Evolutionary conservation across 2,797 vertebrate species (phyloP).

Genomic region (Pristis pectinata): DNA sequence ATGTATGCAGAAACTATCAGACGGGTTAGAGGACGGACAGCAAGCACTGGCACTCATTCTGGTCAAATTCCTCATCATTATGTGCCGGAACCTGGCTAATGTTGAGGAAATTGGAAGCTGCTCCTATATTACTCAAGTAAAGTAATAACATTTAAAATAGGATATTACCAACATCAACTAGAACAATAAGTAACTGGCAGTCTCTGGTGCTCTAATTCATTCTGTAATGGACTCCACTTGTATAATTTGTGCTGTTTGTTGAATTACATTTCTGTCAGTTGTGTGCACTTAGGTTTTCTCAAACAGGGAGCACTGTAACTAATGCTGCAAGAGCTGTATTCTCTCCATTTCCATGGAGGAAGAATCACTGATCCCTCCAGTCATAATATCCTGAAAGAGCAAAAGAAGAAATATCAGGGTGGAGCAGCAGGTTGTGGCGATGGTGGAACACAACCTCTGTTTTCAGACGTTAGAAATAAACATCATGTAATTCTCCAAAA

Average conservation of each 20-base stretch:
- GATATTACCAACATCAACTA: neutral
- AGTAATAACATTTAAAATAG: neutral
- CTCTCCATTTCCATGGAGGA: neutral
- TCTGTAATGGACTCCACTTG: neutral
- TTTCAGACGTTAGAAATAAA: neutral
- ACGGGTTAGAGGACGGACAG: slow-evolving; percentile 86
- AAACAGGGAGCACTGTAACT: neutral
- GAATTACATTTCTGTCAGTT: slow-evolving; percentile 1
- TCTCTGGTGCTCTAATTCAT: neutral
- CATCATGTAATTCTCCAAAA: neutral
- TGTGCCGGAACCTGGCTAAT: no score
- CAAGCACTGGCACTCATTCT: slow-evolving; percentile 80
- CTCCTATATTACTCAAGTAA: no score
- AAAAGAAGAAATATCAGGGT: no score
- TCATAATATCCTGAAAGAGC: neutral
- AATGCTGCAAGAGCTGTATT: neutral
- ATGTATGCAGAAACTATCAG: slow-evolving; percentile 89
- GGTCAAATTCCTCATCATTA: slow-evolving; percentile 91
- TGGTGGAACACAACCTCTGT: neutral
- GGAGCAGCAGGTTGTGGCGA: neutral
- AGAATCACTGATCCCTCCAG: neutral
- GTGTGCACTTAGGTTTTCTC: neutral
- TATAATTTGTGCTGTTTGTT: neutral
- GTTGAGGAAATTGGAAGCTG: no score
- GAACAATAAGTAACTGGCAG: neutral